Evolutionary conservation across 2,888 invertebrate species (phyloP).

Genomic region (Aelia acuminata): DNA sequence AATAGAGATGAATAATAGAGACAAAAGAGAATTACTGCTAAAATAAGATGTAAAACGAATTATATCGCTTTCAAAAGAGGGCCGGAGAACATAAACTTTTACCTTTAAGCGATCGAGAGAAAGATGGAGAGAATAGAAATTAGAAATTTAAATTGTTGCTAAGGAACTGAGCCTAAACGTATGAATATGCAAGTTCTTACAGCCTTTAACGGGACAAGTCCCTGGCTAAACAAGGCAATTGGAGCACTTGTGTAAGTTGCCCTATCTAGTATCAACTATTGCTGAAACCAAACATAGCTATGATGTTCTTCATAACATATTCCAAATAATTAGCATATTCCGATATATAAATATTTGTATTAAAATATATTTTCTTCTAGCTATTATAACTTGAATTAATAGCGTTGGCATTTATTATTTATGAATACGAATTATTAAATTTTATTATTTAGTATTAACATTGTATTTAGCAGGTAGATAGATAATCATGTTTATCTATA

Average conservation of each 20-base stretch:
- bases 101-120: conserved; percentile 9
- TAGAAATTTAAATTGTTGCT: conserved; percentile 55
- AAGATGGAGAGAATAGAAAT: not conserved
- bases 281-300: not conserved
- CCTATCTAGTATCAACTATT: not conserved
- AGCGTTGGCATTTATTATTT: too few relatives aligned
- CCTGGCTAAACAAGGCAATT: conserved; percentile 7
- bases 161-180: conserved; percentile 35
- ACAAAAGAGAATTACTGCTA: not conserved
- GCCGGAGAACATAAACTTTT: not conserved
- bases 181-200: conserved; percentile 50
- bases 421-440: too few relatives aligned
- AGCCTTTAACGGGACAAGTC: conserved; percentile 14
- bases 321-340: not conserved
- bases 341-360: too few relatives aligned
- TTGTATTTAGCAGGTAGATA: too few relatives aligned
- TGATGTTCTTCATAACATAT: not conserved
- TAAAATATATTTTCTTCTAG: too few relatives aligned
- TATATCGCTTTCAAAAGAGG: conserved; percentile 10
- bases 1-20: not conserved
- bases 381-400: too few relatives aligned
- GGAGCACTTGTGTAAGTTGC: not conserved
- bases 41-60: conserved; percentile 9
- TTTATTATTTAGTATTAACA: too few relatives aligned
- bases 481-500: too few relatives aligned